Evolutionary conservation across 2,888 invertebrate genomes (phyloP), one percentile per base, ranked within the genome.

Genomic region (Hydrotaea diabolus): DNA sequence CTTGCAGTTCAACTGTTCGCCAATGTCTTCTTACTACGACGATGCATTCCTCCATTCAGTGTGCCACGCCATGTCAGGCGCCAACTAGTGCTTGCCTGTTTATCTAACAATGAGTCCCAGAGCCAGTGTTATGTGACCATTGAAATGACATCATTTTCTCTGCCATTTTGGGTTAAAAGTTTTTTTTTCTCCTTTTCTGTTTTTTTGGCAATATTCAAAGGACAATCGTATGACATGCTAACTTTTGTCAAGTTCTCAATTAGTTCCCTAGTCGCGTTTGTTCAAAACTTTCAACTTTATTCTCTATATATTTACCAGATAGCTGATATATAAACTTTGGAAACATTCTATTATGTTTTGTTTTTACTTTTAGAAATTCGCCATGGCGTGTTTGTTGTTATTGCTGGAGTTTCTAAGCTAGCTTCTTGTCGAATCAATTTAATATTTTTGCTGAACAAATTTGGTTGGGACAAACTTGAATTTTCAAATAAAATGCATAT

Each of bases 191-290:
- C n/a, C n/a, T n/a, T n/a, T n/a, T n/a, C n/a, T n/a, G n/a, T n/a
- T n/a, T n/a, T 17, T 19, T 11, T 66, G 17, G 66, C 17, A 26
- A 69, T 46, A 46, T 69, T 69, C 46, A 26, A 46, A 55, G 73
- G 66, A 55, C 77, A 59, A 80, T 59, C 77, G 77, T 83, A 77
- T 77, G 75, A 62, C 55, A 77, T 62, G 64, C 80, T 57, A 78
- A 80, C 80, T 84, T 84, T 77, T 64, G 64, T 72, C 69, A 77
- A 84, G 77, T 80, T 80, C 80, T 78, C 77, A 84, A 84, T 84
- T 80, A 80, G 83, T 78, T 84, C 80, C 83, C 80, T 62, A 78
- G 83, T 80, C 83, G 83, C 83, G 80, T 83, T 83, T 80, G 80
- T 74, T 84, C 9, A 19, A 77, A 80, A 84, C 71, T 80, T 80